phyloP scores from a whole-genome alignment of 1,140 invertebrate genomes.

The Drosophila equinoxialis region DNA sequence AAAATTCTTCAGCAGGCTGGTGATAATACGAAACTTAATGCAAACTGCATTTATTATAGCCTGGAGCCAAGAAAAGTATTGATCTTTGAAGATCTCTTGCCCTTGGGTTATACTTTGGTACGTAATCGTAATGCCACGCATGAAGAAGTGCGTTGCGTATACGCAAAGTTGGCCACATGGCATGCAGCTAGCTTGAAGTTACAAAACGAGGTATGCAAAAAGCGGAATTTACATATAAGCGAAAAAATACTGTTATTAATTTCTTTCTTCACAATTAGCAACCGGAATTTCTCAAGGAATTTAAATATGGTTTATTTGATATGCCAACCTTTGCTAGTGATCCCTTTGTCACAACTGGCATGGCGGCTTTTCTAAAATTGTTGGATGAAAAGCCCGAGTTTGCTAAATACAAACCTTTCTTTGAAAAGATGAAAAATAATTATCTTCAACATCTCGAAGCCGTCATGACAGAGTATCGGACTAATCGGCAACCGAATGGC shows the following conservation, averaged over 20 bases:
- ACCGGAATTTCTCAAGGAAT: constrained; percentile 38
- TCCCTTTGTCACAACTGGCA: constrained; percentile 46
- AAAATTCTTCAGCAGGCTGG: constrained; percentile 44
- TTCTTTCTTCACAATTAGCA: background rate
- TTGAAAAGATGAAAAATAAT: constrained; percentile 11
- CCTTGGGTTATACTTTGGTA: constrained; percentile 42
- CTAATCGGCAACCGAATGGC: constrained; percentile 2
- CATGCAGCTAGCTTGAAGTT: constrained; percentile 65
- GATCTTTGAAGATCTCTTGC: constrained; percentile 64
- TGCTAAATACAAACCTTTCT: constrained; percentile 7
- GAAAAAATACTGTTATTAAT: constrained; percentile 20
- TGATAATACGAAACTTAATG: constrained; percentile 41
- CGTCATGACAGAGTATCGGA: constrained; percentile 23
- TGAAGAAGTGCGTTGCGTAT: constrained; percentile 46
- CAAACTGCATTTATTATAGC: constrained; percentile 50
- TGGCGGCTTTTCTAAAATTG: constrained; percentile 48
- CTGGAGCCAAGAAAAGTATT: constrained; percentile 53
- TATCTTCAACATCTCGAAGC: background rate
- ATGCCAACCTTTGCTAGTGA: constrained; percentile 25
- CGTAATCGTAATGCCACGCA: constrained; percentile 34
- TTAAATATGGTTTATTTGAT: constrained; percentile 39
- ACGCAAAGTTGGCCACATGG: constrained; percentile 55
- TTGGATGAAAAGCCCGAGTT: constrained; percentile 27
- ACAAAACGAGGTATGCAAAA: constrained; percentile 47
- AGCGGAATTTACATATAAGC: constrained; percentile 30